Conservation (phyloP, 2,888 invertebrate species). For the Cryptocephalus primarius region DNA sequence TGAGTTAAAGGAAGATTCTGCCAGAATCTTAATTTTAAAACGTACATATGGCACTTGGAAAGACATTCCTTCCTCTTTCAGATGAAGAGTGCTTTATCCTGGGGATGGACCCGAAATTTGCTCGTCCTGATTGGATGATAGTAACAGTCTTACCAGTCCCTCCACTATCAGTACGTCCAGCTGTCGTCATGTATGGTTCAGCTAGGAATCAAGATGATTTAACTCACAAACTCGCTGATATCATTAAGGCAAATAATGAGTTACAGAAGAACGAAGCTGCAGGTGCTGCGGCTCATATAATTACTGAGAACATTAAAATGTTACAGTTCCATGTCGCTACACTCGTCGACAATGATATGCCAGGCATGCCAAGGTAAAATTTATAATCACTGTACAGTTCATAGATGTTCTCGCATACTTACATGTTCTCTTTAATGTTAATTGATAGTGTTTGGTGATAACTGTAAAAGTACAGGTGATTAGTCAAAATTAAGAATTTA, state of each 20-base stretch:
- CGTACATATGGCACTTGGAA: no score
- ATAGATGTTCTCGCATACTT: neutral
- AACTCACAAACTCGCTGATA: slow-evolving; percentile 96
- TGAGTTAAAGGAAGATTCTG: no score
- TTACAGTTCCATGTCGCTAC: slow-evolving; percentile 98
- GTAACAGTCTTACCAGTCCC: slow-evolving; percentile 95
- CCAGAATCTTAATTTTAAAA: no score
- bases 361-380: slow-evolving; percentile 75
- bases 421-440: neutral
- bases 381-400: neutral
- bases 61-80: slow-evolving; percentile 9
- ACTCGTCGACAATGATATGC: slow-evolving; percentile 97
- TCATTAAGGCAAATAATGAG: slow-evolving; percentile 97
- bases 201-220: slow-evolving; percentile 98
- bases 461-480: neutral
- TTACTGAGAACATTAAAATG: slow-evolving; percentile 94
- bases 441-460: slow-evolving; percentile 1
- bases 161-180: slow-evolving; percentile 90
- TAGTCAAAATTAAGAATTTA: neutral
- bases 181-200: slow-evolving; percentile 98
- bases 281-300: slow-evolving; percentile 95
- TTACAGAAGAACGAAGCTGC: slow-evolving; percentile 88
- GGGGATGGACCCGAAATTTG: slow-evolving; percentile 92
- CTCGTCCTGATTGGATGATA: slow-evolving; percentile 99
- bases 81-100: slow-evolving; percentile 95